A percentile compares a stretch with the other conserved stretches of the same genome.
Evolutionary conservation across 2,888 invertebrate genomes (phyloP).

Genomic region (Tortricodes alternella): DNA sequence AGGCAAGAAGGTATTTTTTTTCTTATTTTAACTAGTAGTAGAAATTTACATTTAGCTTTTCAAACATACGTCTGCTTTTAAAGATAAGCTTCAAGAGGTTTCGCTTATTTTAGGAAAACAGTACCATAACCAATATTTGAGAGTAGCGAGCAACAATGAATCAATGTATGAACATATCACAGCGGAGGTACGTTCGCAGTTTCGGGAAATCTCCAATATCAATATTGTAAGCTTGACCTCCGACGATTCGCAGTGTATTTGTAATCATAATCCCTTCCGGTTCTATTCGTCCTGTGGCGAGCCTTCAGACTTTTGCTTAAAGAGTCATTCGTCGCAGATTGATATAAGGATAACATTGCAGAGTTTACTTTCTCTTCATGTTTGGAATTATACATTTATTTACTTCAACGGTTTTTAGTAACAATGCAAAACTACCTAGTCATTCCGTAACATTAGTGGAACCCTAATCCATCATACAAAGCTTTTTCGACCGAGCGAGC

Average conservation of each 20-base stretch:
- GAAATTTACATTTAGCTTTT: too few species aligned
- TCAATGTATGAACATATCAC: neutral
- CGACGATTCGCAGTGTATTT: slow-evolving; percentile 42
- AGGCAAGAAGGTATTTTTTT: too few species aligned
- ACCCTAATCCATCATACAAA: too few species aligned
- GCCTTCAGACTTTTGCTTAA: slow-evolving; percentile 32
- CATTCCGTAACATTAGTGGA: too few species aligned
- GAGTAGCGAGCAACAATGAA: slow-evolving; percentile 1
- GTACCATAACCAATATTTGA: slow-evolving; percentile 1
- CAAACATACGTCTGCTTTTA: neutral
- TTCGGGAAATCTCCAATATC: slow-evolving; percentile 1
- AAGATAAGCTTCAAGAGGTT: neutral
- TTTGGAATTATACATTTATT: too few species aligned
- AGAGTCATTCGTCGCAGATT: neutral
- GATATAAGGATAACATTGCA: neutral
- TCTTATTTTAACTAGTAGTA: too few species aligned
- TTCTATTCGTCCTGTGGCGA: slow-evolving; percentile 47
- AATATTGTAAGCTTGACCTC: slow-evolving; percentile 26
- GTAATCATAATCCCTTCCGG: slow-evolving; percentile 47
- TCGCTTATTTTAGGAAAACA: neutral
- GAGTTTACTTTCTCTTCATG: too few species aligned
- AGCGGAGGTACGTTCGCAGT: slow-evolving; percentile 6
- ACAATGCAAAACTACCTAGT: too few species aligned
- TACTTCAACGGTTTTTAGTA: too few species aligned
- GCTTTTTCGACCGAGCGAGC: too few species aligned